Evolutionary conservation across 2,113 vertebrate genomes (phyloP).

Genomic region (Verasper variegatus): DNA sequence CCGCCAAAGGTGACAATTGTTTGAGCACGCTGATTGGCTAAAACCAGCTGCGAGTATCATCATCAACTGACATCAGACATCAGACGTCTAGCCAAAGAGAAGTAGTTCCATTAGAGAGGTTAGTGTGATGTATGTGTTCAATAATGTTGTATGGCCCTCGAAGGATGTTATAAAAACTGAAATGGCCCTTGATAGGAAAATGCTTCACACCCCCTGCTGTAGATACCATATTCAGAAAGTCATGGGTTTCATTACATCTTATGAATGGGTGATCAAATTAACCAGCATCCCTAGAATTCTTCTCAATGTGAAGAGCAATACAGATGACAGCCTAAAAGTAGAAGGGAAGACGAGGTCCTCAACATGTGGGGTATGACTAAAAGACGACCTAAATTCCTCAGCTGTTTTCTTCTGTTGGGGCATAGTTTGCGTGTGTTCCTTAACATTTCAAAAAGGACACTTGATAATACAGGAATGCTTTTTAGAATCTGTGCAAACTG

Average conservation of each 20-base stretch:
- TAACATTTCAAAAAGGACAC: neutral
- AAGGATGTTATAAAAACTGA: neutral
- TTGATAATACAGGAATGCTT: neutral
- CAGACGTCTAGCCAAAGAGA: neutral
- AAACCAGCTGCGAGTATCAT: neutral
- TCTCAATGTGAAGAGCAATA: neutral
- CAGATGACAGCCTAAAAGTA: neutral
- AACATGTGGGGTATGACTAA: neutral
- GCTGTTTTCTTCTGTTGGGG: neutral
- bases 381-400: neutral
- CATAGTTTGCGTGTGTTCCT: too few species aligned
- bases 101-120: neutral
- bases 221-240: neutral
- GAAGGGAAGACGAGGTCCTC: neutral
- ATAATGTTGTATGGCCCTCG: neutral
- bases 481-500: neutral
- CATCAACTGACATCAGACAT: neutral
- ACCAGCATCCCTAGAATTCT: neutral
- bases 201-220: neutral
- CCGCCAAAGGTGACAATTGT: too few species aligned
- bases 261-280: constrained; percentile 2
- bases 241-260: neutral
- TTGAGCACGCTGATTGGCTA: too few species aligned
- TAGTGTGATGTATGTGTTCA: neutral
- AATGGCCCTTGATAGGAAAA: constrained; percentile 2